Base-by-base conservation (phyloP, 2,888 invertebrate species). In the Branchipolynoe longqiensis region DNA sequence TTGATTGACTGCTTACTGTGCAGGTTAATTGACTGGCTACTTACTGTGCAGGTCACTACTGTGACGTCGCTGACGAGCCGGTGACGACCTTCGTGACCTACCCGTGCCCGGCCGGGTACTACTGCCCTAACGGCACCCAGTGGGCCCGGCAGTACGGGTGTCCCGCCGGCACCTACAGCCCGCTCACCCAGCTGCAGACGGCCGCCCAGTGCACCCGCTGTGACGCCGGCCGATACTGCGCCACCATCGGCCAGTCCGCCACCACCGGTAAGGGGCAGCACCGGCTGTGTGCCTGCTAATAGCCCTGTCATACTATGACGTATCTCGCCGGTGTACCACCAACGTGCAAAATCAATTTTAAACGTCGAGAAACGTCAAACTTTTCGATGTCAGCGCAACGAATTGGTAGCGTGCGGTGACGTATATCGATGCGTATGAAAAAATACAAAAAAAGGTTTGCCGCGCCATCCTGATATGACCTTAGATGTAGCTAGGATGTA, bases 191-290 rank as follows among this genome's bases (percentile, higher is more conserved):
- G 74, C 90, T 91, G 38, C 89, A 91, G 86, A 87, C 87, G 18
- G 88, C 86, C 25, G 86, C 87, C 31, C 87, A 91, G 82, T 93
- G 93, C 86, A 90, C 90, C 3, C 85, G 87, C 1, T 93, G 93
- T 89, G 90, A 91, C 87, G 88, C 92, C 22, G 93, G 93, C 0
- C 91, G 90, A 84, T 93, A 91, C 87, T 93, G 93, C 85, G 89
- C 83, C 31, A 86, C 84, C 14, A 36, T 64, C 1, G 87, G 85
- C 14, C 64, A 85, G 48, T 82, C 58, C 38, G 82, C 62, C 22
- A 90, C 91, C 87, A 84, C 87, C 28, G 88, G 88, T 86, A 38
- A 59, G 74, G 74, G 8, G 14, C 8, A 12, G 12, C 28, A 73
- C 33, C 36, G 8, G n/a, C 12, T 62, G 8, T n/a, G 8, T n/a